Conservation (phyloP, 53 echinoderm and acorn worm species). For the Holothuria scabra region DNA sequence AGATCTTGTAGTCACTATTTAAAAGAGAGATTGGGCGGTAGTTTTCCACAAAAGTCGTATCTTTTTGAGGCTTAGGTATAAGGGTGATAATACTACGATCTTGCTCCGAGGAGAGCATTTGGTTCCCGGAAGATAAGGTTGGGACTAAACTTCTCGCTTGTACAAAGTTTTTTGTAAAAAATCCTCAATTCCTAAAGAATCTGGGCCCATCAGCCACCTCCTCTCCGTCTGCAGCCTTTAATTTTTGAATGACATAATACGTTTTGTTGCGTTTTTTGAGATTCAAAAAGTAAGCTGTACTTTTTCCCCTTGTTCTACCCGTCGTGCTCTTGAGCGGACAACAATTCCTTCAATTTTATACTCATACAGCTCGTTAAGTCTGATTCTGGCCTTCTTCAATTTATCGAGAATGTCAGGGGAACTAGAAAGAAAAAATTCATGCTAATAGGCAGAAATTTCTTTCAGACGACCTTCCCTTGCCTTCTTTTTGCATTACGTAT, state of each 20-base stretch:
- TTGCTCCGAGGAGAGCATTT: too few species aligned
- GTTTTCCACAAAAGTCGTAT: too few species aligned
- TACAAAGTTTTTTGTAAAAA: not conserved
- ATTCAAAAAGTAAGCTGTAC: not conserved
- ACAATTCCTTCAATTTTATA: constrained; percentile 6
- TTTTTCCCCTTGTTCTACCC: constrained; percentile 26
- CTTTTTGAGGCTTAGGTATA: not conserved
- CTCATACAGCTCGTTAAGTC: not conserved
- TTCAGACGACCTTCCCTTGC: not conserved
- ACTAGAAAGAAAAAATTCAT: not conserved
- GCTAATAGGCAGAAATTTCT: not conserved
- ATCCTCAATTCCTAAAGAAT: not conserved
- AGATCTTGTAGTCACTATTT: too few species aligned
- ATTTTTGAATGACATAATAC: not conserved
- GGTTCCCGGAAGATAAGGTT: not conserved
- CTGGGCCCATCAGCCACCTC: not conserved
- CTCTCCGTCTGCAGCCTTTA: not conserved
- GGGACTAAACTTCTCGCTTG: not conserved
- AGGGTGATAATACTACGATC: constrained; percentile 7
- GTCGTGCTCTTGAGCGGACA: not conserved
- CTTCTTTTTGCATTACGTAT: not conserved
- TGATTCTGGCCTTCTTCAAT: not conserved
- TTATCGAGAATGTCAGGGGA: not conserved
- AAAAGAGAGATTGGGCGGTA: too few species aligned
- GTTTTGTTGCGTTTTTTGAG: not conserved